Percentiles rank a stretch among this genome's conserved stretches.
phyloP scores from a whole-genome alignment of 2,113 vertebrate species.

The Aythya baeri region DNA sequence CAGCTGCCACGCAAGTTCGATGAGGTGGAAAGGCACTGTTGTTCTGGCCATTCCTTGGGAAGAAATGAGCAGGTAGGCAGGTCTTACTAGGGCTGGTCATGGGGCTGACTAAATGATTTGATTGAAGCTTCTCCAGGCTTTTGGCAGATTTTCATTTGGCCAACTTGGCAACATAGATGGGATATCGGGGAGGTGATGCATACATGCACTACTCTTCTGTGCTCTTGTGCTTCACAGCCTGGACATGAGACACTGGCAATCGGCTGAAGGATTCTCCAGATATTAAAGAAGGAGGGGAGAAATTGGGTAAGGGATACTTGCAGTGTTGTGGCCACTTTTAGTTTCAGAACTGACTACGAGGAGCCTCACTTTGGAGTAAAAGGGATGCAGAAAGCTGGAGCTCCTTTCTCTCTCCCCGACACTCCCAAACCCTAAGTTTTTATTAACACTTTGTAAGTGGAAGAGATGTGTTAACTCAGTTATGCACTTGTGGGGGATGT shows the following conservation, averaged over 20 bases:
- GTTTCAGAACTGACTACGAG: background rate
- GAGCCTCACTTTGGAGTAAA: background rate
- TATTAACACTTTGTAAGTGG: background rate
- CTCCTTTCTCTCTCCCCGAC: background rate
- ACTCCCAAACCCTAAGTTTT: background rate
- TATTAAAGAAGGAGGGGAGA: background rate
- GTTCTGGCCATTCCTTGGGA: background rate
- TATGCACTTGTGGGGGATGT: background rate
- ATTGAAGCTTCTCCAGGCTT: background rate
- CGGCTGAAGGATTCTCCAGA: constrained; percentile 5
- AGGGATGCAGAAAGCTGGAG: background rate
- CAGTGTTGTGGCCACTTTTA: background rate
- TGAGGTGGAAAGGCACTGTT: background rate
- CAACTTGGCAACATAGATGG: background rate
- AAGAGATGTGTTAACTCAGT: background rate
- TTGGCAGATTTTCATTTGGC: background rate
- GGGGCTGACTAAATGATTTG: background rate
- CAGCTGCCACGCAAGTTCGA: background rate
- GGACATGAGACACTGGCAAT: background rate
- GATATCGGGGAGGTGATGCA: background rate
- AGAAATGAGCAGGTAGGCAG: background rate
- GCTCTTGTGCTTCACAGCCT: background rate
- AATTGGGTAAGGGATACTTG: rapidly evolving
- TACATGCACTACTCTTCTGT: background rate
- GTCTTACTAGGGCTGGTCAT: background rate